Base-by-base conservation (phyloP, 2,888 invertebrate species). In the Urechis unicinctus region DNA sequence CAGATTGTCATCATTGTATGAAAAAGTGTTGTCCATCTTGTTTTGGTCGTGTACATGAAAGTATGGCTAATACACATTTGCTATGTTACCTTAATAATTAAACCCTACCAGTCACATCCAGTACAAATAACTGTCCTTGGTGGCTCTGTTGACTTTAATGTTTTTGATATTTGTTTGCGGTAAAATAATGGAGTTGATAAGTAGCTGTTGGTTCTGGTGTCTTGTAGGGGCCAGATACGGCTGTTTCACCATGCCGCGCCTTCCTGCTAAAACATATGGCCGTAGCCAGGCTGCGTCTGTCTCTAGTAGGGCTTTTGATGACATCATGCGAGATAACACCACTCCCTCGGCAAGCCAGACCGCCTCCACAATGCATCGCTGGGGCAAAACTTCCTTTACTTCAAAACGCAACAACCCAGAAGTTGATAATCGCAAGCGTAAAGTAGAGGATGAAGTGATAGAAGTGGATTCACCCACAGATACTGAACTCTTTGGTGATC, bases 351-450 rank as follows among this genome's bases (percentile, higher is more conserved):
- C 57, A 1, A 49, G 57, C 26, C 58, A 57, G 42, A 58, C 62
- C 5, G 41, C 62, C 5, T 53, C 58, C 5, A 56, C 49, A 21
- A 57, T 55, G 17, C 52, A 55, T 25, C 43, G 41, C 48, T 62
- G 57, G 57, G 62, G 62, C n/a, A 57, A 59, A n/a, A 56, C 62
- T 13, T 57, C 60, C 2, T 61, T 62, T 36, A 61, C 62, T 5
- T 61, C 61, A 5, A 56, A 57, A 2, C 46, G 61, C 4, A 41
- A 41, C 29, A 41, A 41, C 2, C 43, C 50, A 24, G 56, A 56
- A 3, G 21, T n/a, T 2, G 59, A 57, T n/a, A 43, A 50, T 3
- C 42, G 57, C 22, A 59, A 60, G 47, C 48, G 62, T 4, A 53
- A 51, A 26, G 50, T 25, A 6, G 55, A 47, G 5, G 31, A 29